Evolutionary conservation across 2,888 invertebrate genomes (phyloP).

Genomic region (Philaethria dido): DNA sequence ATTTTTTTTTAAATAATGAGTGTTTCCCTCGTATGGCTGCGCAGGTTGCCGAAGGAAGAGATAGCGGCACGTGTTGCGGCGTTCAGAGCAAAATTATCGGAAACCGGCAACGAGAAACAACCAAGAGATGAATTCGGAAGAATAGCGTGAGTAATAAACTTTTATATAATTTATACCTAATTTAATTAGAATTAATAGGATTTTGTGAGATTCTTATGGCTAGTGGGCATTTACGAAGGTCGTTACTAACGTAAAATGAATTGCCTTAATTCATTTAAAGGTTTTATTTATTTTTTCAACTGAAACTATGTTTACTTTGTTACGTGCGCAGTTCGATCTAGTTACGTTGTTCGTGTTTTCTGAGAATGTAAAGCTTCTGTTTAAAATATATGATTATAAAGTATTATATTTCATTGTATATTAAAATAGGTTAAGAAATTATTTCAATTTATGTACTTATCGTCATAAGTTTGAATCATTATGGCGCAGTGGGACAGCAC

Average conservation of each 20-base stretch:
- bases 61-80: slow-evolving; percentile 93
- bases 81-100: slow-evolving; percentile 94
- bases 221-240: slow-evolving; percentile 7
- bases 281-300: slow-evolving; percentile 16
- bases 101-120: slow-evolving; percentile 80
- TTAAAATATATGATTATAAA: background rate
- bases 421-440: too few species aligned
- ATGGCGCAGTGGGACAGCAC: too few species aligned
- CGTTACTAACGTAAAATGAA: background rate
- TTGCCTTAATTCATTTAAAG: slow-evolving; percentile 21
- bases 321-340: slow-evolving; percentile 5
- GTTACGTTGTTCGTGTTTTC: background rate
- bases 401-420: background rate
- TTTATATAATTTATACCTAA: slow-evolving; percentile 17
- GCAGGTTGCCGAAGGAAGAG: slow-evolving; percentile 92
- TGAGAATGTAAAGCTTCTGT: background rate
- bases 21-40: slow-evolving; percentile 78
- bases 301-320: slow-evolving; percentile 2
- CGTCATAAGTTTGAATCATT: too few species aligned
- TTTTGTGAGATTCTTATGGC: slow-evolving; percentile 4
- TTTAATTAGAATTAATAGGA: slow-evolving; percentile 14
- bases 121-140: slow-evolving; percentile 93
- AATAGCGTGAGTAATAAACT: slow-evolving; percentile 81
- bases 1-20: slow-evolving; percentile 59
- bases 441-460: too few species aligned